These are phyloP conservation scores for Aelia acuminata DNA, from an alignment of 2,888 invertebrate genomes.

Conservation along the genomic window DNA sequence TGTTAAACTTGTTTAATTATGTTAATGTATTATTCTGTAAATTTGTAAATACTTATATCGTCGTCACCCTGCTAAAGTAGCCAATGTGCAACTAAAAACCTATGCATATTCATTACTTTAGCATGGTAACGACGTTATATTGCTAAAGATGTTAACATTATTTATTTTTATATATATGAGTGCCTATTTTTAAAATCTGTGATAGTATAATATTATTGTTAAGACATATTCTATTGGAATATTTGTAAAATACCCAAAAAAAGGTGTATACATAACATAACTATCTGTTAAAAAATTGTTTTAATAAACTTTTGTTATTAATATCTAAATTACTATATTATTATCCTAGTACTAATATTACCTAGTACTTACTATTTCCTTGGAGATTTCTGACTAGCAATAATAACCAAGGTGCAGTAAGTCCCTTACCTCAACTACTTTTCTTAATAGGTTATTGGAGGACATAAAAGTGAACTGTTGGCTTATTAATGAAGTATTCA, in stretches of 20 bases:
- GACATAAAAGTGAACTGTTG: too few species aligned
- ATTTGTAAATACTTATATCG: constrained; percentile 18
- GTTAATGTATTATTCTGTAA: constrained; percentile 10
- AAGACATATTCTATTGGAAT: not conserved
- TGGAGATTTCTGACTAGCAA: too few species aligned
- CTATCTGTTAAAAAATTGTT: not conserved
- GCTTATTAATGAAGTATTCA: too few species aligned
- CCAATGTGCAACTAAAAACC: too few species aligned
- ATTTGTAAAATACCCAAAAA: not conserved
- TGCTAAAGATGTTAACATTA: not conserved
- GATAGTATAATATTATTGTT: constrained; percentile 25
- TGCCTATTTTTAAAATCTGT: not conserved
- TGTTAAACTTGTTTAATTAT: not conserved
- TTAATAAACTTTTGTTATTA: constrained; percentile 35
- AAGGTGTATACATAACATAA: not conserved
- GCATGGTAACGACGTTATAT: too few species aligned
- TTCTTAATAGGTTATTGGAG: too few species aligned
- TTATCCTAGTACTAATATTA: not conserved
- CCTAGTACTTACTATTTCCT: too few species aligned
- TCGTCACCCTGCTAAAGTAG: too few species aligned
- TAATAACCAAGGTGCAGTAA: too few species aligned
- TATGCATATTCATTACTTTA: too few species aligned
- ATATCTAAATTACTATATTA: too few species aligned
- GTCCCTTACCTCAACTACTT: too few species aligned
- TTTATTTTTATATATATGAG: not conserved